phyloP scores from a whole-genome alignment of 2,113 vertebrate genomes.

The Pagrus major region DNA sequence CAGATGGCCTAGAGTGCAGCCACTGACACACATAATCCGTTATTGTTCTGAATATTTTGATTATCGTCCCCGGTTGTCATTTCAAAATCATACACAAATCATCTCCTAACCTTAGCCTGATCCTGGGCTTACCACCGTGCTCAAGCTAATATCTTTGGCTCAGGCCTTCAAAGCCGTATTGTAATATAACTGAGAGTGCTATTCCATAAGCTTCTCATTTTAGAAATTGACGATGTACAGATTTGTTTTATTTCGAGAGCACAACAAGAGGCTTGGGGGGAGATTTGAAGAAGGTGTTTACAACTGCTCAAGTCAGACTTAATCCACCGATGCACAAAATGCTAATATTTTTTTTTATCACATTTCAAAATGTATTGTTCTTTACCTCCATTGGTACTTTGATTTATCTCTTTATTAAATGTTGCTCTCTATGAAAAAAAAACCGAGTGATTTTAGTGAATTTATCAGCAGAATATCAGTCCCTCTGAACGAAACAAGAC shows the following conservation, averaged over 20 bases:
- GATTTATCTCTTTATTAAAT: not conserved
- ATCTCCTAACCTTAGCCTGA: constrained; percentile 61
- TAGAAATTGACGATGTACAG: constrained; percentile 44
- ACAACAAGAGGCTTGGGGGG: constrained; percentile 39
- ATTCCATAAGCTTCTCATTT: constrained; percentile 65
- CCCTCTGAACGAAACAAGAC: not conserved
- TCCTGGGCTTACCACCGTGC: constrained; percentile 40
- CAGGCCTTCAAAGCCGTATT: constrained; percentile 28
- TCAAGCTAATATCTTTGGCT: constrained; percentile 65
- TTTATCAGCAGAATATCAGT: not conserved
- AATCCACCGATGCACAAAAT: not conserved
- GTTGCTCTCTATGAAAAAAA: not conserved
- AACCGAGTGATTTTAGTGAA: not conserved
- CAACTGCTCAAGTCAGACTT: constrained; percentile 15
- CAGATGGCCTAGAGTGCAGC: constrained; percentile 70
- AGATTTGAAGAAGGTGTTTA: constrained; percentile 66
- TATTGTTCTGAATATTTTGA: constrained; percentile 77
- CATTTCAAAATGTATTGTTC: not conserved
- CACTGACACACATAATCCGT: constrained; percentile 67
- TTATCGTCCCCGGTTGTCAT: constrained; percentile 62
- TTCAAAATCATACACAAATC: constrained; percentile 71
- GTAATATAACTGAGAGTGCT: constrained; percentile 63
- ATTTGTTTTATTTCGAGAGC: constrained; percentile 63
- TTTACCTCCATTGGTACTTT: not conserved
- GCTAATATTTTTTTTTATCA: constrained; percentile 1